Conservation (phyloP, 2,797 vertebrate species). For the Enteromius viviparus region DNA sequence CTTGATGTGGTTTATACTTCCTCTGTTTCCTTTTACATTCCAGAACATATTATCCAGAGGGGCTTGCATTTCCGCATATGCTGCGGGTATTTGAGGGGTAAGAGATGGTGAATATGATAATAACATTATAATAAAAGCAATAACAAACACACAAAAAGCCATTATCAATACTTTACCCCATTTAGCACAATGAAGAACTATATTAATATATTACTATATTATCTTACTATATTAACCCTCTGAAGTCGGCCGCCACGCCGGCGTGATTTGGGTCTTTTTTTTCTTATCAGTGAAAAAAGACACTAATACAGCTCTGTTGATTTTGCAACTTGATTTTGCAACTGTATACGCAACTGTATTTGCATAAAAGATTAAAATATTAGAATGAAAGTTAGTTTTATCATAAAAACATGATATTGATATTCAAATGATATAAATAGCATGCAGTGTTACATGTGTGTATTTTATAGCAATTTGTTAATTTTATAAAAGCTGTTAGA, state of each 20-base stretch:
- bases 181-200: not conserved
- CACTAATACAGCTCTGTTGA: no score
- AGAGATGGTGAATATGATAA: conserved; percentile 24
- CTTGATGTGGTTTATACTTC: conserved; percentile 54
- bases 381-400: not conserved
- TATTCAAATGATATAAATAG: not conserved
- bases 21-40: conserved; percentile 64
- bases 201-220: not conserved
- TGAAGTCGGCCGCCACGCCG: no score
- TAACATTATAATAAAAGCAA: not conserved
- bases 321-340: no score
- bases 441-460: not conserved
- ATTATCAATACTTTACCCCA: not conserved
- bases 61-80: not conserved
- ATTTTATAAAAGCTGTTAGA: not conserved
- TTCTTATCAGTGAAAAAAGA: no score
- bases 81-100: conserved; percentile 44
- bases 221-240: not conserved
- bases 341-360: no score
- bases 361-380: not conserved
- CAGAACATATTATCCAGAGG: conserved; percentile 37
- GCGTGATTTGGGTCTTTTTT: no score
- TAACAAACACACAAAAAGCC: not conserved
- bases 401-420: not conserved
- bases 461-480: not conserved